Evolutionary conservation across 1,140 invertebrate genomes (phyloP), one percentile per base, ranked within the genome.

Genomic region (Helicoverpa armigera): DNA sequence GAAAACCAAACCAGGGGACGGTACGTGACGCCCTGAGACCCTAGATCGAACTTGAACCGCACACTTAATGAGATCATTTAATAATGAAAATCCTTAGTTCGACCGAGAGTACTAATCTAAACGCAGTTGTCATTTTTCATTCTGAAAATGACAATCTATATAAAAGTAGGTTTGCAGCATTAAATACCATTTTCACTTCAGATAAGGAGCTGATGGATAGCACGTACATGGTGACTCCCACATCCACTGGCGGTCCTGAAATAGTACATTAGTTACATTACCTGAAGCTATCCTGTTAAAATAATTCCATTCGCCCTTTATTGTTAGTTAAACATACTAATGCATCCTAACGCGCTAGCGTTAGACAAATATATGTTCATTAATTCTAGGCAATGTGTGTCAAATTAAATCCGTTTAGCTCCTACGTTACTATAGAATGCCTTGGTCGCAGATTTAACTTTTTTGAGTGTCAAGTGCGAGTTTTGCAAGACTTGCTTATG

Each of bases 121-220:
- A 80, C 72, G 69, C 29, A 23, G 65, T 82, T 67, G 82, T 88
- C 82, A 82, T 81, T 61, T 83, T 83, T 81, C 54, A 48, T 50
- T 73, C 83, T 86, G 85, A 83, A 65, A 83, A 85, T 84, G 82
- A 89, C 81, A 80, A 87, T 89, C 88, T 90, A 90, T 84, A 54
- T 90, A 90, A 89, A 87, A 91, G 82, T 87, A 88, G 84, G 85
- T 86, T 87, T 81, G 56, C 78, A 75, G 51, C 74, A 82, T 90
- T 91, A 92, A 88, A 97, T 98, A 99, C 98, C 98, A 99, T 99
- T 96, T 98, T 97, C 93, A 99, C 98, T 97, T 99, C 98, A 95
- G 98, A 99, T 95, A 99, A 97, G 94, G 98, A 99, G 96, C 98
- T 98, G 96, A 99, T 99, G 96, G 98, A 98, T 95, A 98, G 97